Conservation (phyloP, 2,888 invertebrate species). For the Lucinisca nassula region DNA sequence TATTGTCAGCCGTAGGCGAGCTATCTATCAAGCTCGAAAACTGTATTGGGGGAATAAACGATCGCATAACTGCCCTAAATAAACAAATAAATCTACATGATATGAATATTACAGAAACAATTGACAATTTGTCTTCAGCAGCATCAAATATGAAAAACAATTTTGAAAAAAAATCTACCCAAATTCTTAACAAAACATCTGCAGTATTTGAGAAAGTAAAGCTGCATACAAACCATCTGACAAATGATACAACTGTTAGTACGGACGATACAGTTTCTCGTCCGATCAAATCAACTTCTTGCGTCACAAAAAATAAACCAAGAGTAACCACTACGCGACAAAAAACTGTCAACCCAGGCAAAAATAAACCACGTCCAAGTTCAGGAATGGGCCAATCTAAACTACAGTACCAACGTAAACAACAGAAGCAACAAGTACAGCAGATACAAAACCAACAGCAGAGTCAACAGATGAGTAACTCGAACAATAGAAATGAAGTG, state of each 20-base stretch:
- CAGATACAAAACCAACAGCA: no score
- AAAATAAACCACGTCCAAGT: no score
- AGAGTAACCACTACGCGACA: no score
- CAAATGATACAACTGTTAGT: no score
- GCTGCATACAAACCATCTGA: neutral
- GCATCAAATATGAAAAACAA: neutral
- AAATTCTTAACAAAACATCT: neutral
- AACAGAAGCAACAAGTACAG: no score
- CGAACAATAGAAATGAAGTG: neutral
- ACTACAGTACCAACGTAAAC: no score
- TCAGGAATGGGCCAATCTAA: no score
- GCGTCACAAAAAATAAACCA: no score
- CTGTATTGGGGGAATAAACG: neutral
- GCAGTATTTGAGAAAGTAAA: neutral
- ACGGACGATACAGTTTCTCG: no score
- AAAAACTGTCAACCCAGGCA: no score
- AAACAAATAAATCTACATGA: neutral
- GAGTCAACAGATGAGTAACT: no score
- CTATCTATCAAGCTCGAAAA: neutral
- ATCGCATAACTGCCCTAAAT: neutral
- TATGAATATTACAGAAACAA: neutral
- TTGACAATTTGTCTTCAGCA: neutral
- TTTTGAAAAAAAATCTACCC: neutral
- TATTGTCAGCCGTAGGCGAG: neutral
- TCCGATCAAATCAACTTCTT: no score